Base-by-base conservation (phyloP, 2,797 vertebrate species). In the Alectoris magna region DNA sequence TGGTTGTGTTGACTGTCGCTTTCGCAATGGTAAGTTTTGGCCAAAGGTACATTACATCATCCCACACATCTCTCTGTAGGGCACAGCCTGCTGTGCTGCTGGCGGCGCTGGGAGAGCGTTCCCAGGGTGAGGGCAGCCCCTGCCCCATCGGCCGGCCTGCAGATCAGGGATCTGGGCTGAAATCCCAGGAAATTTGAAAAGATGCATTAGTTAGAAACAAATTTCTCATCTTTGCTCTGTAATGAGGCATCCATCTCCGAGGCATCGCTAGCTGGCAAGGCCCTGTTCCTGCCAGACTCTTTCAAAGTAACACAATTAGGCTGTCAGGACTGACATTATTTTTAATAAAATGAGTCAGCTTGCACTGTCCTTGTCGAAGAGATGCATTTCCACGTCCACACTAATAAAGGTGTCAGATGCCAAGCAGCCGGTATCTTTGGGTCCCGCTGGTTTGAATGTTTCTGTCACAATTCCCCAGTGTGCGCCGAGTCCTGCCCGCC, bases 321-420 rank as follows among this genome's bases (percentile, higher is more conserved):
- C 74, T 92, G 75, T 90, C 87, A 75, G 95, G 85, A 87, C 46
- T 4, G 73, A 95, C 63, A 23, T 69, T 94, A 55, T 39, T 81
- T 85, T 93, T 56, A 88, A 70, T 56, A 48, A 59, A 79, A 43
- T 7, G 27, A 49, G 56, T 56, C 63, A 21, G 66, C 74, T 38
- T 59, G 43, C 6, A 5, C 72, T 72, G 58, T 63, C 55, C 36
- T 41, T 49, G 68, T 19, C 43, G 43, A 16, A 55, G 81, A 39
- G 78, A 19, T 18, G 82, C 34, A 7, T 36, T 10, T 68, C 71
- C 36, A 84, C 58, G 15, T 4, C 4, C 27, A 0, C 27, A 12
- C 27, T 9, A 1, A 6, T 0, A 3, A 49, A n/a, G 39, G 55
- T 38, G 49, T 71, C 62, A 6, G 7, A 41, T 29, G 56, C 56